Evolutionary conservation across 2,113 vertebrate species (phyloP).

Genomic region (Colinus virginianus): DNA sequence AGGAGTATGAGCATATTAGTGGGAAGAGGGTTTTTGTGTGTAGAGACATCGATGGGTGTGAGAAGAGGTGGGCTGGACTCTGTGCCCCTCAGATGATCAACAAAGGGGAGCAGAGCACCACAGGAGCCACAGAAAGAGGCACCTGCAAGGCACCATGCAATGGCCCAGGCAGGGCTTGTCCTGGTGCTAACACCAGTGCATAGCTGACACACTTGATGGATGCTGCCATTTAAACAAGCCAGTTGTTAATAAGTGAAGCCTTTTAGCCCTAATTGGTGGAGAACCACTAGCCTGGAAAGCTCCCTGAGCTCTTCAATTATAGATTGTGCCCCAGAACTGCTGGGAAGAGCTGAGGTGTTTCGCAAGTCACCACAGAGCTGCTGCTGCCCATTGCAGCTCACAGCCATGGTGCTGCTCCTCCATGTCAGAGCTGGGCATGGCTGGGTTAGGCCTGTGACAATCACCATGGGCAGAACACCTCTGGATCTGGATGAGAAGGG

Average conservation of each 20-base stretch:
- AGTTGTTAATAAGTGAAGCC: constrained; percentile 71
- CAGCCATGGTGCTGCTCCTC: not conserved
- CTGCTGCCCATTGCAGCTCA: not conserved
- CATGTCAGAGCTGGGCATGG: not conserved
- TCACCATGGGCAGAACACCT: not conserved
- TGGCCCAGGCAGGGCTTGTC: not conserved
- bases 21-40: not conserved
- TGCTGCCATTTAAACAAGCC: constrained; percentile 65
- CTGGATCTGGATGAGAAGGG: not conserved
- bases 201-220: not conserved
- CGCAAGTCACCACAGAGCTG: not conserved
- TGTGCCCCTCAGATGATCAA: not conserved
- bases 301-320: constrained; percentile 70
- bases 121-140: not conserved
- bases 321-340: constrained; percentile 51
- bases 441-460: not conserved
- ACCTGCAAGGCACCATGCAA: not conserved
- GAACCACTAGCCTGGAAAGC: constrained; percentile 44
- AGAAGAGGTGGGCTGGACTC: not conserved
- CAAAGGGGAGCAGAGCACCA: not conserved
- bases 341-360: constrained; percentile 1
- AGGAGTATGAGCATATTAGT: not conserved
- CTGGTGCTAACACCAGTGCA: not conserved
- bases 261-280: constrained; percentile 70
- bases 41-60: not conserved